Conservation (phyloP, 1,140 invertebrate genomes). For the Acromyrmex charruanus region DNA sequence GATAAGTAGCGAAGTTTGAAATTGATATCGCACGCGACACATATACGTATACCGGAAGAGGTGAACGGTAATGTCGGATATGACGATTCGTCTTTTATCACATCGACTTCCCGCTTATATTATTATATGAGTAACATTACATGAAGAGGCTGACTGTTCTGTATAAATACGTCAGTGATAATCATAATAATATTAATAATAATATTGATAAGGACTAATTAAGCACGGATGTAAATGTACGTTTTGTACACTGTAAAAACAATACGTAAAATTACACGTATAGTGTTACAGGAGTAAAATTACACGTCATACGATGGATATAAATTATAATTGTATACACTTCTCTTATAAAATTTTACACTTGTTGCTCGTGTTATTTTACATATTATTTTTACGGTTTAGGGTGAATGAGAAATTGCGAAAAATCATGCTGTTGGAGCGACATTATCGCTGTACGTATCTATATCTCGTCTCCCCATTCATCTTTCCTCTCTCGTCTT, state of each 20-base stretch:
- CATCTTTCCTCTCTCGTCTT: constrained; percentile 25
- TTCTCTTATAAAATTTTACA: background rate
- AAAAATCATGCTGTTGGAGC: background rate
- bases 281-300: background rate
- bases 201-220: constrained; percentile 29
- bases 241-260: background rate
- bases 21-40: background rate
- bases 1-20: background rate
- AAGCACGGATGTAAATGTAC: constrained; percentile 1
- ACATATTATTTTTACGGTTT: background rate
- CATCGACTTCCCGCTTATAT: background rate
- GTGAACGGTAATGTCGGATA: background rate
- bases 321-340: background rate
- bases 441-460: constrained; percentile 13
- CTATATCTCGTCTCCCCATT: constrained; percentile 13
- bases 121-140: background rate
- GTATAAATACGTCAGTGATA: constrained; percentile 27
- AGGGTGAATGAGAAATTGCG: background rate
- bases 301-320: background rate
- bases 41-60: background rate
- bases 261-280: background rate
- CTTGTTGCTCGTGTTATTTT: background rate
- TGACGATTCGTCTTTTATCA: background rate
- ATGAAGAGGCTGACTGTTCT: background rate
- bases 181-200: constrained; percentile 9